phyloP scores from a whole-genome alignment of 2,113 vertebrate species.

The Ageneiosus marmoratus region DNA sequence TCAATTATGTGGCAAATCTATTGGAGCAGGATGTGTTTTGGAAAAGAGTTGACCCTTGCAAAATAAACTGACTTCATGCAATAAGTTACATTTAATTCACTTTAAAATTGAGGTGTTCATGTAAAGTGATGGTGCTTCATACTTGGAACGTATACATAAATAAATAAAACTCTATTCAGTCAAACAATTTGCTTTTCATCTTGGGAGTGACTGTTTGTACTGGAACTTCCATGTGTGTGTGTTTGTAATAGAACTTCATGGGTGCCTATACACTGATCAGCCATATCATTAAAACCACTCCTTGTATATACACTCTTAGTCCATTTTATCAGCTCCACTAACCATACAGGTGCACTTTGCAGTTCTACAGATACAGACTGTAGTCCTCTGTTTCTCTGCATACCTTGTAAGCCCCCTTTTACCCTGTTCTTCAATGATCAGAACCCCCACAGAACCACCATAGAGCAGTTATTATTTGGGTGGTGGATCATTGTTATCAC shows the following conservation, averaged over 20 bases:
- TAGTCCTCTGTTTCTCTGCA: too few species aligned
- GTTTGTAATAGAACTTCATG: background rate
- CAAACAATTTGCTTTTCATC: background rate
- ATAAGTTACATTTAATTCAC: background rate
- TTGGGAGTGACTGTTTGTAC: background rate
- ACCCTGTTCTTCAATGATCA: too few species aligned
- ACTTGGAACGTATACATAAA: background rate
- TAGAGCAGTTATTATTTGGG: too few species aligned
- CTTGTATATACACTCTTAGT: too few species aligned
- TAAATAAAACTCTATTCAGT: background rate
- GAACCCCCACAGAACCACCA: too few species aligned
- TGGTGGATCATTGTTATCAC: too few species aligned
- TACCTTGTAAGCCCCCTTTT: too few species aligned
- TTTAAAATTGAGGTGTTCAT: background rate
- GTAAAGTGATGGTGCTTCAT: background rate
- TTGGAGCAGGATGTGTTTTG: slow-evolving; percentile 48
- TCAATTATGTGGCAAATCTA: slow-evolving; percentile 44
- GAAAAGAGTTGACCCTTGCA: slow-evolving; percentile 47
- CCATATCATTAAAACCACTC: too few species aligned
- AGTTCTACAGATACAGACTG: too few species aligned
- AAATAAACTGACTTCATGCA: slow-evolving; percentile 35
- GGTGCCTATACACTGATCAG: background rate
- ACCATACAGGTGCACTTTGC: too few species aligned
- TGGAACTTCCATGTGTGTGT: background rate
- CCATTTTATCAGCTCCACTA: too few species aligned